Evolutionary conservation across 2,797 vertebrate genomes (phyloP), one percentile per base, ranked within the genome.

Genomic region (Momotus momota): DNA sequence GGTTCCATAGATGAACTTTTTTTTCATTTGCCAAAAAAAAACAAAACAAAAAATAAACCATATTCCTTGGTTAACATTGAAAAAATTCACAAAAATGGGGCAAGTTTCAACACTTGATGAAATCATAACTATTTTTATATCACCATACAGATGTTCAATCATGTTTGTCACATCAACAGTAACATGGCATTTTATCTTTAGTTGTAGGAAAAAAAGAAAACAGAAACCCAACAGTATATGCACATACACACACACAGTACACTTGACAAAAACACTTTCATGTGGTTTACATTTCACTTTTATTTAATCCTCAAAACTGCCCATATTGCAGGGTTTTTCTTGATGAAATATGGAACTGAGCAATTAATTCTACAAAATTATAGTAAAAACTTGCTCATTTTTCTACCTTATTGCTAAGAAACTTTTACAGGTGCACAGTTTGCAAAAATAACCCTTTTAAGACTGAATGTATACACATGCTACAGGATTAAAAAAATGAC

Each of bases 331-430:
- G 98, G 97, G 98, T 97, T 98, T 97, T 98, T 97, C 98, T 98
- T 98, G 98, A 98, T 98, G 98, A 99, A 99, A 99, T 98, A 99
- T 97, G 98, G 98, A 98, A 98, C 98, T 98, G 98, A 99, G 99
- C 98, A 99, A 98, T 99, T 98, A 80, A 85, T 88, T 99, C 99
- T 99, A 99, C 99, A 99, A 99, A 99, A 98, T 98, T 98, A 98
- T 98, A 93, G 97, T 98, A 98, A 98, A 98, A 98, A 98, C 96
- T 98, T 98, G 98, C 98, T 98, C 98, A 92, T 98, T 98, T 97
- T 98, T 99, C 99, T 98, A 99, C 98, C 97, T 99, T 99, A 99
- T 99, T 99, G 99, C 99, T 99, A 99, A 98, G 97, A 98, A 99
- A 99, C 96, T 98, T 54, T 99, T 99, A 99, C 98, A 99, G 99